phyloP scores from a whole-genome alignment of 2,797 vertebrate genomes.

The Acrocephalus scirpaceus region DNA sequence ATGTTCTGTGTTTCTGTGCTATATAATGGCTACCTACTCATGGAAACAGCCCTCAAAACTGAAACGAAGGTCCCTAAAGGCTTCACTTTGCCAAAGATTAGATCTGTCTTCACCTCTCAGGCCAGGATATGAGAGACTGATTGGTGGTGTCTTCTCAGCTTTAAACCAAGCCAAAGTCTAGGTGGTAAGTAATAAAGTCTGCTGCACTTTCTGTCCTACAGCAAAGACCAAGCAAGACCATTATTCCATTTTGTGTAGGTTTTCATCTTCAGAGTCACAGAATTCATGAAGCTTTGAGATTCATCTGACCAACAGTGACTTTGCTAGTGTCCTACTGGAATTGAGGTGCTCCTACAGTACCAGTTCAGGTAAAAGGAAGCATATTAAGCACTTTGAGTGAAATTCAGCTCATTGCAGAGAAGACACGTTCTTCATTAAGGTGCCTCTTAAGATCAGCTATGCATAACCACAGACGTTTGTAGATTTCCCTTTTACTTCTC shows the following conservation, averaged over 20 bases:
- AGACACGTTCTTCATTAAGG: not conserved
- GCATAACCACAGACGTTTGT: not conserved
- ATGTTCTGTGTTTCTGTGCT: conserved; percentile 42
- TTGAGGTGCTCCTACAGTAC: not conserved
- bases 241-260: not conserved
- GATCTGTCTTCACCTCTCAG: not conserved
- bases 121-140: not conserved
- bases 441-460: not conserved
- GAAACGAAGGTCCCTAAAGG: not conserved
- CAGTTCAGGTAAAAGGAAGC: not conserved
- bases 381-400: not conserved
- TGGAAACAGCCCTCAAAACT: not conserved
- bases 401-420: not conserved
- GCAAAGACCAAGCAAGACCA: not conserved
- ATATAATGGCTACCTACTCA: not conserved
- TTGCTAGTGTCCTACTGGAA: not conserved
- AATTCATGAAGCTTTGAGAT: not conserved
- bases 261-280: not conserved
- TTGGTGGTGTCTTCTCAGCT: not conserved
- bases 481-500: not conserved
- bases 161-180: not conserved
- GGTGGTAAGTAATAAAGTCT: not conserved
- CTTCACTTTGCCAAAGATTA: not conserved
- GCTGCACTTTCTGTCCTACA: not conserved
- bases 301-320: not conserved